phyloP scores from a whole-genome alignment of 92 coral and sea anemone species.

The Porites evermanni region DNA sequence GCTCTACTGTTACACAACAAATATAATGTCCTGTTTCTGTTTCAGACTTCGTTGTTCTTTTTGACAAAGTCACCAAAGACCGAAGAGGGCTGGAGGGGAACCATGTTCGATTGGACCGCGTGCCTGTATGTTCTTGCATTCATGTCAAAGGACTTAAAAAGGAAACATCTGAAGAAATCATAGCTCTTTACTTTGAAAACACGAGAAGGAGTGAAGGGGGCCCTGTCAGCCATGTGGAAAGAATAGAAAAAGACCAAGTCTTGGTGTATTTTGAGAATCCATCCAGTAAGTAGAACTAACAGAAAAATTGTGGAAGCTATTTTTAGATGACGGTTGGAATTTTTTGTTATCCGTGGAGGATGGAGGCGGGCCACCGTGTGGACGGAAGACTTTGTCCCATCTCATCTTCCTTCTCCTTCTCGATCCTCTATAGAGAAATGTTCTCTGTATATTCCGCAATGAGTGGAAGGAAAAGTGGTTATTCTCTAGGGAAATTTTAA shows the following conservation, averaged over 20 bases:
- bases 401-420: too few species aligned
- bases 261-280: conserved; percentile 63
- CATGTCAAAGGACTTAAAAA: conserved; percentile 49
- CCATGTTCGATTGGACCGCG: conserved; percentile 44
- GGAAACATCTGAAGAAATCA: conserved; percentile 42
- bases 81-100: conserved; percentile 40
- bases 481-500: too few species aligned
- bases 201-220: conserved; percentile 53
- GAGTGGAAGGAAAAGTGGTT: too few species aligned
- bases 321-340: too few species aligned
- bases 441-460: too few species aligned
- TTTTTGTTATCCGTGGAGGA: not conserved
- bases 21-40: not conserved
- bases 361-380: too few species aligned
- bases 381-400: too few species aligned
- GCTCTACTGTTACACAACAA: too few species aligned
- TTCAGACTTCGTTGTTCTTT: not conserved
- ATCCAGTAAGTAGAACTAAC: conserved; percentile 42
- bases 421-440: too few species aligned
- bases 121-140: conserved; percentile 57
- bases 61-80: conserved; percentile 20
- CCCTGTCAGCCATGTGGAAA: conserved; percentile 44
- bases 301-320: too few species aligned
- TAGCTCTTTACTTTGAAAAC: conserved; percentile 59
- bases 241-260: conserved; percentile 28